A percentile compares a stretch with the other conserved stretches of the same genome.
These are phyloP conservation scores for Oryzias melastigma DNA, from an alignment of 2,113 vertebrate genomes.

Conservation along the genomic window DNA sequence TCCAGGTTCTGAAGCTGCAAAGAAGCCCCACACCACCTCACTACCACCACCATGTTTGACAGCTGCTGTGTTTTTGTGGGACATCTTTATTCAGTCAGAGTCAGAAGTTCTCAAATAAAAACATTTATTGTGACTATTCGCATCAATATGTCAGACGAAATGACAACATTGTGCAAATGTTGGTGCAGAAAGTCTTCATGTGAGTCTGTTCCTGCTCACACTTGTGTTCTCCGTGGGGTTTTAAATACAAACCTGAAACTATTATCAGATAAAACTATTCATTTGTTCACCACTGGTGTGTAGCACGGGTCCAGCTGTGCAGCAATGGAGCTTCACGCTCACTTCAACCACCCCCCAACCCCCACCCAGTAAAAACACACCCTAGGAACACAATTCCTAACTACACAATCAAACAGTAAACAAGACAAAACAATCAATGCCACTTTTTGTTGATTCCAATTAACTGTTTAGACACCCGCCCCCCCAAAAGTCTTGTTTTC, in stretches of 20 bases:
- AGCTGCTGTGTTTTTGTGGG: too few relatives aligned
- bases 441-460: neutral
- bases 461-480: neutral
- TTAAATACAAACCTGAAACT: too few relatives aligned
- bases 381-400: conserved; percentile 4
- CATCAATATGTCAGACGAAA: conserved; percentile 3
- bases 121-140: conserved; percentile 49
- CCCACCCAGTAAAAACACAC: neutral
- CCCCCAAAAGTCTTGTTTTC: conserved; percentile 24
- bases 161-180: conserved; percentile 15
- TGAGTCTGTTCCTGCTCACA: neutral
- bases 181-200: conserved; percentile 17
- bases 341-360: too few relatives aligned
- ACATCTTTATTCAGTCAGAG: too few relatives aligned
- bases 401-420: conserved; percentile 1
- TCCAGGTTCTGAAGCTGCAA: too few relatives aligned
- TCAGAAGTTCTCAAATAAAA: conserved; percentile 31
- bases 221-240: too few relatives aligned
- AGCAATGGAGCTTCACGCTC: too few relatives aligned
- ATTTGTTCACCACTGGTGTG: too few relatives aligned
- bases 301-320: too few relatives aligned
- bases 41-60: too few relatives aligned
- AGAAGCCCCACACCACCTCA: too few relatives aligned
- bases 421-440: conserved; percentile 2
- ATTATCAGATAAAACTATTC: too few relatives aligned